A percentile compares a stretch with the other conserved stretches of the same genome.
phyloP scores from a whole-genome alignment of 1,140 invertebrate genomes.

The Liolophura sinensis region DNA sequence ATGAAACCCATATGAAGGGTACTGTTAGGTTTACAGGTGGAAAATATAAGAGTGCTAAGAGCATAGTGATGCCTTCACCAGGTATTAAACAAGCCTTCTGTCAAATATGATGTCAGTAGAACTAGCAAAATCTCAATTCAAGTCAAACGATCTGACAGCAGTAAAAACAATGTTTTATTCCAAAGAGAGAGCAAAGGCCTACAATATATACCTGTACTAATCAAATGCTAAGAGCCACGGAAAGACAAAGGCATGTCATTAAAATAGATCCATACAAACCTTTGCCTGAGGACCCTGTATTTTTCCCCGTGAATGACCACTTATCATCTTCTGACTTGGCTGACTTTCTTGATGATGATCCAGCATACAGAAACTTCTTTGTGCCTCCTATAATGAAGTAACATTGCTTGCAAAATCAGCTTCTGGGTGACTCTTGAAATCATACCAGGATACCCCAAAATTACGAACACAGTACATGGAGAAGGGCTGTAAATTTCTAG shows the following conservation, averaged over 20 bases:
- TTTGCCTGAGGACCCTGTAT: slow-evolving; percentile 10
- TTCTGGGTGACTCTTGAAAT: no score
- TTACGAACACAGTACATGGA: background rate
- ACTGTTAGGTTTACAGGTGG: no score
- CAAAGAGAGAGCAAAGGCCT: no score
- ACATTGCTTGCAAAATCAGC: no score
- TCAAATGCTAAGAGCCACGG: slow-evolving; percentile 2
- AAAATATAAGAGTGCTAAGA: no score
- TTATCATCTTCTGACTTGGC: slow-evolving; percentile 25
- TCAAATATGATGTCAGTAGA: no score
- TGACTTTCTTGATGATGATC: slow-evolving; percentile 24
- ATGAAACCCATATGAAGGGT: no score
- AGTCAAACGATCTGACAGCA: no score
- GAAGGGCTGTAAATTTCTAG: background rate
- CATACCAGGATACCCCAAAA: background rate
- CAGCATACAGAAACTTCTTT: slow-evolving; percentile 33
- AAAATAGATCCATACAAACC: slow-evolving; percentile 9
- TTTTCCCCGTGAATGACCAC: slow-evolving; percentile 15
- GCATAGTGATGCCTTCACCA: no score
- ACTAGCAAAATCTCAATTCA: no score
- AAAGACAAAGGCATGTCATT: slow-evolving; percentile 8
- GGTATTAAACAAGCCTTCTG: no score
- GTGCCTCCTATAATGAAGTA: slow-evolving; percentile 20
- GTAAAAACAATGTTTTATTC: no score
- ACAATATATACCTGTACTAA: slow-evolving; percentile 1